phyloP scores from a whole-genome alignment of 1,140 invertebrate species.

The Maniola jurtina region DNA sequence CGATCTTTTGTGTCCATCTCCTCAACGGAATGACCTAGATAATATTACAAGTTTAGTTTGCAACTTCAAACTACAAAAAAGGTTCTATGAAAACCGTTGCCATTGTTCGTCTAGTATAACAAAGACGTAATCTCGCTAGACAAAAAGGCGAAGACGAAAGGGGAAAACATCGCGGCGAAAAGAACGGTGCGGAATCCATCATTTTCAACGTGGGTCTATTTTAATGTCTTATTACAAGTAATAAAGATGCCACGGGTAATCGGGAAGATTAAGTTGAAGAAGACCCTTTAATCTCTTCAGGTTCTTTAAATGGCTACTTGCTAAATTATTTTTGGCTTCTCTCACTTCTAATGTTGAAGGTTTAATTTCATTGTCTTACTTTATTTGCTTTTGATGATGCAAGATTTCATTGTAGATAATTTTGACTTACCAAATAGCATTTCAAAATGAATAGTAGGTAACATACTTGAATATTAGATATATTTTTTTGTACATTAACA shows the following conservation, averaged over 20 bases:
- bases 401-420: too few species aligned
- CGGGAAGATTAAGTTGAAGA: constrained; percentile 5
- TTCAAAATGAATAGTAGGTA: too few species aligned
- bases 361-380: background rate
- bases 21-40: constrained; percentile 1
- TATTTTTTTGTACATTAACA: too few species aligned
- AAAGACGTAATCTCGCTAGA: constrained; percentile 7
- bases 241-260: constrained; percentile 6
- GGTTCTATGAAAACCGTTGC: constrained; percentile 8
- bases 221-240: constrained; percentile 13
- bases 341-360: background rate
- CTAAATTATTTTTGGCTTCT: constrained; percentile 5
- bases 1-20: background rate
- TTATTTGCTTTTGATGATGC: background rate
- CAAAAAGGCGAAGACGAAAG: constrained; percentile 2
- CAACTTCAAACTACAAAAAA: constrained; percentile 7
- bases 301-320: constrained; percentile 5
- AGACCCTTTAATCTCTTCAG: background rate
- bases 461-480: too few species aligned
- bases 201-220: constrained; percentile 2
- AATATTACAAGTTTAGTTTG: constrained; percentile 8
- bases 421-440: too few species aligned
- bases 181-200: constrained; percentile 7
- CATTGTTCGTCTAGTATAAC: background rate
- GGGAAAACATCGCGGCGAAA: background rate